Percentiles rank a stretch among this genome's conserved stretches.
Conservation (phyloP, 2,888 invertebrate genomes). For the Chaetoderma sp. region DNA sequence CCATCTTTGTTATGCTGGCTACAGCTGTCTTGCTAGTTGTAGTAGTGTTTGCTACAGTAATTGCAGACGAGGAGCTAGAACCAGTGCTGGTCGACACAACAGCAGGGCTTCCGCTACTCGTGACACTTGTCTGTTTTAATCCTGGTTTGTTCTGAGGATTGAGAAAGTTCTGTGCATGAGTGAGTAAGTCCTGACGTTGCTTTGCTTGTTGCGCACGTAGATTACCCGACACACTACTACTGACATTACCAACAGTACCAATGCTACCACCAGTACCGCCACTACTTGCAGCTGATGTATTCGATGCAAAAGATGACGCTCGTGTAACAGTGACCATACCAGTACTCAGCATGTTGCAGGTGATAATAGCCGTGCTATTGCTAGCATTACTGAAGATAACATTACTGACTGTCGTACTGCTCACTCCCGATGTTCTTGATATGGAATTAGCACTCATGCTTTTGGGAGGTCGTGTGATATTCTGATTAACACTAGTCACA, state of each 20-base stretch:
- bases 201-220: slow-evolving; percentile 51
- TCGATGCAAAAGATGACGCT: slow-evolving; percentile 11
- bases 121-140: slow-evolving; percentile 32
- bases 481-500: too few relatives aligned
- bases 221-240: not conserved
- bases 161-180: slow-evolving; percentile 62
- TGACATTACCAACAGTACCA: not conserved
- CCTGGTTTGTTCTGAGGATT: slow-evolving; percentile 53
- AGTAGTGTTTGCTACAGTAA: too few relatives aligned
- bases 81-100: too few relatives aligned
- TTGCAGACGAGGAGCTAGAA: too few relatives aligned
- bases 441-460: slow-evolving; percentile 34
- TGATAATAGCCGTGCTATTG: slow-evolving; percentile 9
- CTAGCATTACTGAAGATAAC: slow-evolving; percentile 11
- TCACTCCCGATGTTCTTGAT: slow-evolving; percentile 10
- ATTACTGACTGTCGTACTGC: slow-evolving; percentile 12
- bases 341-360: slow-evolving; percentile 15
- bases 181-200: slow-evolving; percentile 60
- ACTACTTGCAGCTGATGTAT: slow-evolving; percentile 8
- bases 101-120: too few relatives aligned
- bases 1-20: too few relatives aligned
- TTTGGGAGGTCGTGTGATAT: too few relatives aligned
- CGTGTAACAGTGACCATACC: slow-evolving; percentile 7
- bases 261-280: slow-evolving; percentile 21
- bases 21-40: too few relatives aligned